Conservation (phyloP, 1,140 invertebrate species). For the Reticulitermes speratus region DNA sequence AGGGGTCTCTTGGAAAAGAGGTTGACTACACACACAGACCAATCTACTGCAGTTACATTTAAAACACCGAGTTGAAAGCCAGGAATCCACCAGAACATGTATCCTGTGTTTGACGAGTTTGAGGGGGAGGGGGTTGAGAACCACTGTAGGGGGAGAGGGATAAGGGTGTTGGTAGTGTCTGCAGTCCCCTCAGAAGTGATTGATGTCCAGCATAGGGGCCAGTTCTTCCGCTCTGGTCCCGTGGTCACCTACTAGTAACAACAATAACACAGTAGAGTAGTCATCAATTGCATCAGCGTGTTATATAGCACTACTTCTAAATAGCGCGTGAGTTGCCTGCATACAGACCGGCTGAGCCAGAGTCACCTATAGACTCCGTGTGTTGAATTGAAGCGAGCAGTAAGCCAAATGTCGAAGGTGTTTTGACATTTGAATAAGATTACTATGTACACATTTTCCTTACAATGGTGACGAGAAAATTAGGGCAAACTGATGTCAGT, state of each 20-base stretch:
- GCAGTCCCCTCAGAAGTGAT: not conserved
- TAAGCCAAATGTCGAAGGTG: too few species aligned
- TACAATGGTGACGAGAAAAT: too few species aligned
- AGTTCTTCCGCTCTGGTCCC: not conserved
- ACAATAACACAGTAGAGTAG: not conserved
- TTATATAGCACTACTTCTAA: conserved; percentile 19
- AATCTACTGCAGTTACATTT: too few species aligned
- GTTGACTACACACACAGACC: too few species aligned
- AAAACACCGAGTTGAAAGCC: not conserved
- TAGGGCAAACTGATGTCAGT: too few species aligned
- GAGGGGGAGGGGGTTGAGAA: not conserved
- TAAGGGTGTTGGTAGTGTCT: not conserved
- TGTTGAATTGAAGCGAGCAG: not conserved
- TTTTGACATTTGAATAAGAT: too few species aligned
- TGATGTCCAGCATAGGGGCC: conserved; percentile 11
- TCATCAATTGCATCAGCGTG: not conserved
- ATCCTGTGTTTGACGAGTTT: not conserved
- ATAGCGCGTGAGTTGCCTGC: not conserved
- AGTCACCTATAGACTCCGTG: not conserved
- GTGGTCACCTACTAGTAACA: conserved; percentile 1
- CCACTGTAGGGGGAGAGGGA: not conserved
- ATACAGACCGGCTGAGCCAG: not conserved
- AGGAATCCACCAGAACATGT: not conserved
- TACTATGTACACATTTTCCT: too few species aligned
- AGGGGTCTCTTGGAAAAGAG: too few species aligned